Evolutionary conservation across 2,113 vertebrate genomes (phyloP).

Genomic region (Beaufortia kweichowensis): DNA sequence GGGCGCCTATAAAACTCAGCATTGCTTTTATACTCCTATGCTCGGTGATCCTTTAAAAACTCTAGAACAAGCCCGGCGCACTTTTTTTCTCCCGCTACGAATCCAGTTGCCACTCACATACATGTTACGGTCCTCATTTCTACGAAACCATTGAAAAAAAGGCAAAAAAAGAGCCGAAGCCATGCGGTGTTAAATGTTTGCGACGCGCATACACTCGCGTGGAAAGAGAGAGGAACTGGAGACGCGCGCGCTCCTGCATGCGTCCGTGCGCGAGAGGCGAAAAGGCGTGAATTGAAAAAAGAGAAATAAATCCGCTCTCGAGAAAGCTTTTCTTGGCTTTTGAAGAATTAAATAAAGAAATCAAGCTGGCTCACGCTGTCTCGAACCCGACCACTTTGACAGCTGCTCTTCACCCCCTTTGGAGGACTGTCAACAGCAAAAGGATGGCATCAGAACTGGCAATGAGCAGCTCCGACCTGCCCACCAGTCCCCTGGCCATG

Average conservation of each 20-base stretch:
- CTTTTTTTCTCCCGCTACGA: constrained; percentile 68
- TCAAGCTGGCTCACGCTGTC: constrained; percentile 98
- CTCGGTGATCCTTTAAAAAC: constrained; percentile 88
- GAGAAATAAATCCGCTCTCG: constrained; percentile 69
- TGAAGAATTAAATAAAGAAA: constrained; percentile 84
- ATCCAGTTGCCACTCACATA: constrained; percentile 78
- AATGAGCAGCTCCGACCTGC: constrained; percentile 99
- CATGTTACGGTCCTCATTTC: constrained; percentile 75
- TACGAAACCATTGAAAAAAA: constrained; percentile 74
- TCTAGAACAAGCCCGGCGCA: constrained; percentile 73
- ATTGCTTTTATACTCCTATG: constrained; percentile 95
- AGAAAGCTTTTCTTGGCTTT: constrained; percentile 72
- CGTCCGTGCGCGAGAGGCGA: constrained; percentile 78
- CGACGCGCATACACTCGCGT: constrained; percentile 79
- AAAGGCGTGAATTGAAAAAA: constrained; percentile 62
- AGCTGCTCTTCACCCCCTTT: constrained; percentile 94
- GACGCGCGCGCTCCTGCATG: constrained; percentile 76
- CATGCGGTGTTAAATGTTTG: constrained; percentile 85
- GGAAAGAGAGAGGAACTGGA: constrained; percentile 78
- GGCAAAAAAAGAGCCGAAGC: constrained; percentile 60
- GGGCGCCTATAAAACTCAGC: constrained; percentile 92
- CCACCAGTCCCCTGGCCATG: constrained; percentile 99
- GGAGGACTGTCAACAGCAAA: constrained; percentile 93
- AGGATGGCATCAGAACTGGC: constrained; percentile 99
- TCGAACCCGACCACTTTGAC: constrained; percentile 94